Evolutionary conservation across 2,797 vertebrate species (phyloP), one percentile per base, ranked within the genome.

Genomic region (Hypotaenidia philippensis): DNA sequence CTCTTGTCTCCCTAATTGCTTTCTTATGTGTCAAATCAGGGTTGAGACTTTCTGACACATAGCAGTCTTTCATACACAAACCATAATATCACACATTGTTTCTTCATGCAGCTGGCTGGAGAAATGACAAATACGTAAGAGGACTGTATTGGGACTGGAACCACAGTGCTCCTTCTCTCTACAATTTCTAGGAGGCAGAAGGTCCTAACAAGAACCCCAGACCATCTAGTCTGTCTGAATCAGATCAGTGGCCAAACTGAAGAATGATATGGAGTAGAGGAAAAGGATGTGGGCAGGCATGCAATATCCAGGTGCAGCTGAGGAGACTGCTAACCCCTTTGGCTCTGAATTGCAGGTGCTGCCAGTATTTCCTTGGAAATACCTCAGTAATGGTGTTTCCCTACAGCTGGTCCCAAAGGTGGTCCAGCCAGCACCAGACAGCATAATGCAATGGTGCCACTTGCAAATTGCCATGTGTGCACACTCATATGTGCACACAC

Each of bases 1-100:
- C 45, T 57, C 25, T 79, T 84, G 19, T 69, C 41, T 79, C n/a
- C 29, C 49, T 92, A 90, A 93, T 84, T 0, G 0, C 16, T 89
- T 95, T 96, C 38, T 79, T 31, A 66, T 83, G 74, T 65, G 57
- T 61, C n/a, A 57, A 78, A 68, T 25, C 26, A 72, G 70, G 29
- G 20, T 2, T 83, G 83, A 91, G 65, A 53, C n/a, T 90, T 88
- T 78, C 45, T 87, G 88, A 79, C 3, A n/a, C 49, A 36, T 21
- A 78, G 27, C 32, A 38, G 32, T 61, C 32, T 81, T 90, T 75
- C 65, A 79, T 40, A 29, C 23, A 29, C 21, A 34, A 78, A 22
- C 26, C 21, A 7, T 68, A 79, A 72, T 45, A 32, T 71, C 53
- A 31, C 3, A 5, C 29, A 23, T 44, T 50, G 32, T 68, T 93